Percentiles rank a stretch among this genome's conserved stretches.
Evolutionary conservation across 2,113 vertebrate species (phyloP).

Genomic region (Percina caprodes): DNA sequence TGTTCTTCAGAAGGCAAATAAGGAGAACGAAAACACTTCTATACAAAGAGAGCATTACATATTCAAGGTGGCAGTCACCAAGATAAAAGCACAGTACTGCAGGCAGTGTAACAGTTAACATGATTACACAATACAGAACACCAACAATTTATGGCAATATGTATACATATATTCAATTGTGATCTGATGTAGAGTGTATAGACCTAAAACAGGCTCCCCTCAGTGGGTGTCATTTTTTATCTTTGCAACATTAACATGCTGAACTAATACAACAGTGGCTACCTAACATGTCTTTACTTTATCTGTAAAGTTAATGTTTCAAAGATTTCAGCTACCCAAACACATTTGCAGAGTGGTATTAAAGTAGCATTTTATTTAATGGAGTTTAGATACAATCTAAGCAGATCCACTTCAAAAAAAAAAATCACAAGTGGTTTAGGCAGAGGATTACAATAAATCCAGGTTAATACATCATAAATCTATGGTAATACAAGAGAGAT

Average conservation of each 20-base stretch:
- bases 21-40: constrained; percentile 42
- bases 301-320: neutral
- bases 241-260: neutral
- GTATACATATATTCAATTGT: neutral
- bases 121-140: constrained; percentile 51
- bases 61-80: constrained; percentile 46
- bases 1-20: constrained; percentile 54
- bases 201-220: neutral
- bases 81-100: constrained; percentile 26
- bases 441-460: constrained; percentile 19
- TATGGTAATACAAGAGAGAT: constrained; percentile 42
- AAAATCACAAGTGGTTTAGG: neutral
- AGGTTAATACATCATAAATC: constrained; percentile 42
- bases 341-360: neutral
- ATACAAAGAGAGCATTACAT: constrained; percentile 43
- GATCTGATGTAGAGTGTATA: constrained; percentile 4
- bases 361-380: neutral
- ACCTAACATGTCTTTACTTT: neutral
- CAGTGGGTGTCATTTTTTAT: neutral
- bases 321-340: neutral
- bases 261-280: neutral
- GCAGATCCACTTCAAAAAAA: constrained; percentile 9
- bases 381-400: constrained; percentile 23
- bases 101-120: constrained; percentile 36
- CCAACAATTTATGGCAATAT: constrained; percentile 22